Evolutionary conservation across 2,797 vertebrate species (phyloP), one percentile per base, ranked within the genome.

Genomic region (Perodicticus potto): DNA sequence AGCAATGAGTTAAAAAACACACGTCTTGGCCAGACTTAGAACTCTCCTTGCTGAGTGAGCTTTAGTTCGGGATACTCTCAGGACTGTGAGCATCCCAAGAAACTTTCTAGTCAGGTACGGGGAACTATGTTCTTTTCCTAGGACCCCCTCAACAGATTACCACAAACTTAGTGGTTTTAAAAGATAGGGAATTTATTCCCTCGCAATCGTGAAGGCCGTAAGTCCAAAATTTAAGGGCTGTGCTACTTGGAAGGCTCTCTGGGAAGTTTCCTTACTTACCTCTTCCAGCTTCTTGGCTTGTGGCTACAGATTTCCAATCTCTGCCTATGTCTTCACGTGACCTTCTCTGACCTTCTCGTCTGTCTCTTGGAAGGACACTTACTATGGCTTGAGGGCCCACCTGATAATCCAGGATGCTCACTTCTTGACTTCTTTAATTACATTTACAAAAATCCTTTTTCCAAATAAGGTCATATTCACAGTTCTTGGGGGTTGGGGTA

Each of bases 11-110:
- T 91, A 32, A 78, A 84, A 96, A 84, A 69, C 34, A 59, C 57
- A 72, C 74, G 88, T 94, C 92, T 86, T 94, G 91, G 59, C 45
- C n/a, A 67, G 45, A 84, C 43, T 74, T 72, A 57, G 72, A 78
- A 55, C 80, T 37, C 34, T 93, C 34, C n/a, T 61, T 32, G 89
- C 40, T 17, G 11, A 69, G 55, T 59, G 27, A 78, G 59, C 53
- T 89, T 93, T 74, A 65, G 29, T 40, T 94, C 11, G 59, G 70
- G 32, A 88, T 87, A 67, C 11, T 25, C 49, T 22, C 14, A n/a
- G 49, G 32, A 45, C 70, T 76, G 45, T 70, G 17, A 67, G 37
- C 13, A 19, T 53, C 59, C 63, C 80, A 40, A 55, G 72, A 74
- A 89, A 59, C 65, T 53, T 80, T 10, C 80, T n/a, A 73, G 59